Evolutionary conservation across 2,888 invertebrate species (phyloP).

Genomic region (Mongoloraphidia duomilia): DNA sequence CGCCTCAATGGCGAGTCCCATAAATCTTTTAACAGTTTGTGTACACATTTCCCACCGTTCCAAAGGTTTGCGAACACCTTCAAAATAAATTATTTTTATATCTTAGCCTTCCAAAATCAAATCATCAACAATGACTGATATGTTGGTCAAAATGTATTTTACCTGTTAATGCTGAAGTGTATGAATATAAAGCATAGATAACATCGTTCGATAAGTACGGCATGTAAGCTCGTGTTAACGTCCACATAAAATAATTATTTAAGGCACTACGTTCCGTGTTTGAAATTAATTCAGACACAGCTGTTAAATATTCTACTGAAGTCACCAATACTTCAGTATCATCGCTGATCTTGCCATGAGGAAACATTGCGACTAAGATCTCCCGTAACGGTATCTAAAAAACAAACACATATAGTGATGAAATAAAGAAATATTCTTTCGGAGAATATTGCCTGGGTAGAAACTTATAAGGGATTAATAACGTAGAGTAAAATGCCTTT

Average conservation of each 20-base stretch:
- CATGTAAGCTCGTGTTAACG: slow-evolving; percentile 35
- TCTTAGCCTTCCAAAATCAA: no score
- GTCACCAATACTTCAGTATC: slow-evolving; percentile 36
- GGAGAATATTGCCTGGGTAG: background rate
- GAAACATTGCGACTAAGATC: slow-evolving; percentile 34
- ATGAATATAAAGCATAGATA: slow-evolving; percentile 21
- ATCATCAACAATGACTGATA: no score
- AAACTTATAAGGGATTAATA: no score
- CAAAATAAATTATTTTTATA: slow-evolving; percentile 4
- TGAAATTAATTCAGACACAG: slow-evolving; percentile 35
- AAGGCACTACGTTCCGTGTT: slow-evolving; percentile 34
- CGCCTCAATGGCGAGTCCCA: slow-evolving; percentile 33
- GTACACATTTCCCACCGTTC: slow-evolving; percentile 39
- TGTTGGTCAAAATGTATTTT: slow-evolving; percentile 4
- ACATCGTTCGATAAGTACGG: slow-evolving; percentile 36
- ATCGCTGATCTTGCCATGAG: slow-evolving; percentile 31
- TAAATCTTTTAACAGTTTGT: slow-evolving; percentile 30
- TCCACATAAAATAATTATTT: slow-evolving; percentile 46
- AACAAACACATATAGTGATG: slow-evolving; percentile 12
- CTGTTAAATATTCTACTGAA: slow-evolving; percentile 34
- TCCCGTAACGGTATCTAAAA: slow-evolving; percentile 31
- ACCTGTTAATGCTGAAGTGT: slow-evolving; percentile 23
- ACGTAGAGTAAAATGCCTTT: no score
- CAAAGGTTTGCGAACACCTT: slow-evolving; percentile 20
- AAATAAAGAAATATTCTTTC: background rate